A percentile compares a stretch with the other conserved stretches of the same genome.
phyloP scores from a whole-genome alignment of 2,888 invertebrate genomes.

The Melipona beecheii region DNA sequence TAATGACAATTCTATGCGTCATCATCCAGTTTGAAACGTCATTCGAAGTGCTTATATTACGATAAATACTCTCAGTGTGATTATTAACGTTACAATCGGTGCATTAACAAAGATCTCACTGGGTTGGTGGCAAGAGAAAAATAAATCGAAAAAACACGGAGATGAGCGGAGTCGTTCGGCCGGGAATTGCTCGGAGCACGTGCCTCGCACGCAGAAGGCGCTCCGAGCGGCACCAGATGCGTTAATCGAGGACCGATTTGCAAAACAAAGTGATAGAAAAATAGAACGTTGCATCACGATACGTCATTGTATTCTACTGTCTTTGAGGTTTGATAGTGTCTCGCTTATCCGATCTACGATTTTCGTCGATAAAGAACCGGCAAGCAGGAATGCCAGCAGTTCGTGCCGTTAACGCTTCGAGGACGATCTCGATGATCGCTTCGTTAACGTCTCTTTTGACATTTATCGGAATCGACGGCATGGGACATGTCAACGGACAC shows the following conservation, averaged over 20 bases:
- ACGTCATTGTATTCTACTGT: not conserved
- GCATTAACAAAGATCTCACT: not conserved
- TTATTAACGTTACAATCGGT: not conserved
- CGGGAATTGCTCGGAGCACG: constrained; percentile 77
- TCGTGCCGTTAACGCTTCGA: constrained; percentile 50
- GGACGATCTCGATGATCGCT: constrained; percentile 65
- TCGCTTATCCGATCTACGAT: constrained; percentile 17
- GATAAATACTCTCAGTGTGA: constrained; percentile 14
- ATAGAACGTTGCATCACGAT: constrained; percentile 35
- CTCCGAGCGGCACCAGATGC: constrained; percentile 70
- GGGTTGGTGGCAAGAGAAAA: not conserved
- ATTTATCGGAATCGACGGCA: constrained; percentile 64
- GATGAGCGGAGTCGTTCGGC: constrained; percentile 73
- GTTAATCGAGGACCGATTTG: constrained; percentile 64
- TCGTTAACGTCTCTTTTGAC: constrained; percentile 58
- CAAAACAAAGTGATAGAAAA: constrained; percentile 45
- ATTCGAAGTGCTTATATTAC: not conserved
- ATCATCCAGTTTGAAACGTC: not conserved
- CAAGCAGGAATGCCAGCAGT: constrained; percentile 61
- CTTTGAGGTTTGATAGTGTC: not conserved
- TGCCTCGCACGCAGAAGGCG: constrained; percentile 79
- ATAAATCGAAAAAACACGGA: constrained; percentile 54
- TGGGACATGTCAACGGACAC: constrained; percentile 59
- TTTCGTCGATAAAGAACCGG: constrained; percentile 21
- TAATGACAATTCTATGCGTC: not conserved